phyloP scores from a whole-genome alignment of 2,888 invertebrate genomes.

The Arenicola marina region DNA sequence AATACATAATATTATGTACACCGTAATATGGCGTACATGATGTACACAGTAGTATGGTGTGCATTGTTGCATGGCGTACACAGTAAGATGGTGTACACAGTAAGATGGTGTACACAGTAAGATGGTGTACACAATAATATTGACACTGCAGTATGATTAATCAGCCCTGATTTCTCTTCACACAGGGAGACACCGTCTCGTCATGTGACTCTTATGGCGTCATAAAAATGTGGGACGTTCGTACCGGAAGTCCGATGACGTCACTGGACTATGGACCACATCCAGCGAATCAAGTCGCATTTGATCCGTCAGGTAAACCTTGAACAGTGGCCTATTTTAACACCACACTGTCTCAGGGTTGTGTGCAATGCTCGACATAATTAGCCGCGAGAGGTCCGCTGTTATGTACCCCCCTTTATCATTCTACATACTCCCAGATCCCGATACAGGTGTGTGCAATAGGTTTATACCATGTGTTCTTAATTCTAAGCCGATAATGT shows the following conservation, averaged over 20 bases:
- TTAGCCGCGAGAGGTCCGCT: too few species aligned
- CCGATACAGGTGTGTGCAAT: too few species aligned
- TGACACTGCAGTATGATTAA: background rate
- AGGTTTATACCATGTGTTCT: too few species aligned
- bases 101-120: background rate
- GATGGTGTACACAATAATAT: background rate
- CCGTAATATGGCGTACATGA: too few species aligned
- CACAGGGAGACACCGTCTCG: constrained; percentile 59
- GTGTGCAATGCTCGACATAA: too few species aligned
- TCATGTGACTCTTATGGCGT: constrained; percentile 61
- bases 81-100: background rate
- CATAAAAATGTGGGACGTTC: constrained; percentile 60
- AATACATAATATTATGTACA: too few species aligned
- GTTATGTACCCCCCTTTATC: too few species aligned
- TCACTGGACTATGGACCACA: constrained; percentile 58
- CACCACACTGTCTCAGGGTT: too few species aligned
- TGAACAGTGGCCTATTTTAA: background rate
- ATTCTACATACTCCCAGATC: too few species aligned
- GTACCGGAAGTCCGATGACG: constrained; percentile 54
- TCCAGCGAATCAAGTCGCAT: constrained; percentile 57
- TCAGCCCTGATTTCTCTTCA: background rate
- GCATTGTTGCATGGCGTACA: too few species aligned
- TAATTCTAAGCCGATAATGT: too few species aligned
- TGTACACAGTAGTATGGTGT: too few species aligned
- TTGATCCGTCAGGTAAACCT: constrained; percentile 59